A percentile compares a stretch with the other conserved stretches of the same genome.
Evolutionary conservation across 2,113 vertebrate genomes (phyloP).

Genomic region (Corythoichthys haematopterus): DNA sequence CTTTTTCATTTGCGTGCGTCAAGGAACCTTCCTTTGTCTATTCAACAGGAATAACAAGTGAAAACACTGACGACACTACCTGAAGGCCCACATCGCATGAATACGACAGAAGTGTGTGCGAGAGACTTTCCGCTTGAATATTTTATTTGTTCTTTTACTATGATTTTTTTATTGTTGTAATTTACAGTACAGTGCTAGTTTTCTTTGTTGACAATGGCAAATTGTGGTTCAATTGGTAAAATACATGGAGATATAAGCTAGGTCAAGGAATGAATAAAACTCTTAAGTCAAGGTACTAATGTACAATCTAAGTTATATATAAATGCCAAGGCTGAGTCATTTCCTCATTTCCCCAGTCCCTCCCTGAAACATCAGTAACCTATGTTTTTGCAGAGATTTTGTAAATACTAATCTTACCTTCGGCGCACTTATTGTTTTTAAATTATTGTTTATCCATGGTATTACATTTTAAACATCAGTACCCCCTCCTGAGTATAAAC

Average conservation of each 20-base stretch:
- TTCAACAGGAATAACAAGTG: neutral
- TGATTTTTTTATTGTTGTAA: neutral
- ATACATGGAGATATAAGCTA: neutral
- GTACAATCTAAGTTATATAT: conserved; percentile 48
- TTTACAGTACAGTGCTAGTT: neutral
- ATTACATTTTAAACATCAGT: conserved; percentile 44
- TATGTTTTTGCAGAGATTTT: conserved; percentile 53
- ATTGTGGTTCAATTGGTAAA: neutral
- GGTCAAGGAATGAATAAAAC: neutral
- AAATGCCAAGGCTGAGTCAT: conserved; percentile 46
- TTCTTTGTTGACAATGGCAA: neutral
- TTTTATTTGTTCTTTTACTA: neutral
- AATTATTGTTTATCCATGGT: conserved; percentile 56
- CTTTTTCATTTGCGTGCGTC: neutral
- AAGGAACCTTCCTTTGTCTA: neutral
- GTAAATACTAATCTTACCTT: conserved; percentile 69
- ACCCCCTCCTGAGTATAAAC: conserved; percentile 10
- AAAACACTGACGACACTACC: neutral
- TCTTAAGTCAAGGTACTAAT: neutral
- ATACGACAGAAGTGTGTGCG: neutral
- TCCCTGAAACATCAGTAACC: conserved; percentile 42
- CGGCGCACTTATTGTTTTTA: conserved; percentile 61
- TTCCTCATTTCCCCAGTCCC: conserved; percentile 50
- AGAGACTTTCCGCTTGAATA: neutral
- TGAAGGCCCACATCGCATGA: neutral